Percentiles rank a stretch among this genome's conserved stretches.
Conservation (phyloP, 1,140 invertebrate genomes). For the Drosophila kurseongensis region DNA sequence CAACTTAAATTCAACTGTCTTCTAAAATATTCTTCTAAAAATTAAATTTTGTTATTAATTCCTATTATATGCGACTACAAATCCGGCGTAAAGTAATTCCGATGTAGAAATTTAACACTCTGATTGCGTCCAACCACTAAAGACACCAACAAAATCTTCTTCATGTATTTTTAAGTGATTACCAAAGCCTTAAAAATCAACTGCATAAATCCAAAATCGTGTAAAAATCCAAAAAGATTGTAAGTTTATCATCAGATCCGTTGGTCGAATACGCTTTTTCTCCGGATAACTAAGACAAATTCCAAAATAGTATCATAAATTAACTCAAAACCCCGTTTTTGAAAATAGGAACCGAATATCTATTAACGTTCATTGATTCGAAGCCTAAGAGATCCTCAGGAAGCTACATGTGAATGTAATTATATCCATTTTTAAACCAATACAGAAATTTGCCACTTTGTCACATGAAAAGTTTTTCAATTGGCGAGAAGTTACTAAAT, state of each 20-base stretch:
- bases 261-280: neutral
- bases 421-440: neutral
- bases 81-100: too few relatives aligned
- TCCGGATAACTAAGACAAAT: neutral
- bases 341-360: too few relatives aligned
- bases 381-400: too few relatives aligned
- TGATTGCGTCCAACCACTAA: neutral
- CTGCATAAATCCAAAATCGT: neutral
- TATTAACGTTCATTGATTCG: too few relatives aligned
- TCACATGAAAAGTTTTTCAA: neutral
- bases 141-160: neutral
- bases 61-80: neutral
- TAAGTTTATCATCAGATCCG: neutral
- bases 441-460: neutral
- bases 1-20: too few relatives aligned
- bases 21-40: neutral
- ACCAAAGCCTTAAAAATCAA: neutral
- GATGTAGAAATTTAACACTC: neutral
- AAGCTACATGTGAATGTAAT: too few relatives aligned
- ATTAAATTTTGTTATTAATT: neutral
- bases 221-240: constrained; percentile 5
- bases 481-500: neutral
- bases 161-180: neutral
- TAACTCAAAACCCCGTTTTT: too few relatives aligned
- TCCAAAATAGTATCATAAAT: too few relatives aligned